These are phyloP conservation scores for Trematocara marginatum DNA, from an alignment of 2,113 vertebrate genomes.

Conservation along the genomic window DNA sequence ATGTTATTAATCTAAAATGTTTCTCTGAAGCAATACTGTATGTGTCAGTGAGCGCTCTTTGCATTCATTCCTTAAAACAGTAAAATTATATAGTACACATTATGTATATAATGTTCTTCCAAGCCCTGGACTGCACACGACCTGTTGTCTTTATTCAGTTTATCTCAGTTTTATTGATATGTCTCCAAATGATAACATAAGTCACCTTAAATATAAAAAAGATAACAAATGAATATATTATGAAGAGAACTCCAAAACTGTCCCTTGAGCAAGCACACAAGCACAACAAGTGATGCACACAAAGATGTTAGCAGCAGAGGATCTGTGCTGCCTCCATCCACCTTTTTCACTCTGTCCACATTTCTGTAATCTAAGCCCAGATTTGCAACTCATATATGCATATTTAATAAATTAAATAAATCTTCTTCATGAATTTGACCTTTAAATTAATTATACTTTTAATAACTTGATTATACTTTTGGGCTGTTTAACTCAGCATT, in stretches of 20 bases:
- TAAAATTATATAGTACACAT: not conserved
- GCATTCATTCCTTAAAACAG: not conserved
- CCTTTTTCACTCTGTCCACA: not conserved
- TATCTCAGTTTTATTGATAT: not conserved
- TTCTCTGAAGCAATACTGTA: not conserved
- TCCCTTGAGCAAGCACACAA: not conserved
- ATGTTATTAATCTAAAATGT: not conserved
- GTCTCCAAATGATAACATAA: not conserved
- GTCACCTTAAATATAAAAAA: not conserved
- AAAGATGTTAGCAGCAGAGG: not conserved
- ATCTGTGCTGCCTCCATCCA: not conserved
- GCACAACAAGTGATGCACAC: not conserved
- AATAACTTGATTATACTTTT: not conserved
- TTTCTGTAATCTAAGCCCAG: not conserved
- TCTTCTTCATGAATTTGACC: not conserved
- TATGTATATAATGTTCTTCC: not conserved
- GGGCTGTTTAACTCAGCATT: not conserved
- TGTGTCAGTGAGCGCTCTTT: not conserved
- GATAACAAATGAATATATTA: not conserved
- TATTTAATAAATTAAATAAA: not conserved
- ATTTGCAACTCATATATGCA: not conserved
- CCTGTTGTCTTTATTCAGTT: not conserved
- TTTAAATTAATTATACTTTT: not conserved
- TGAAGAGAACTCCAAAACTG: not conserved
- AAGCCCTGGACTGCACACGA: not conserved